A percentile compares a stretch with the other conserved stretches of the same genome.
phyloP scores from a whole-genome alignment of 2,888 invertebrate genomes.

The Eupeodes luniger region DNA sequence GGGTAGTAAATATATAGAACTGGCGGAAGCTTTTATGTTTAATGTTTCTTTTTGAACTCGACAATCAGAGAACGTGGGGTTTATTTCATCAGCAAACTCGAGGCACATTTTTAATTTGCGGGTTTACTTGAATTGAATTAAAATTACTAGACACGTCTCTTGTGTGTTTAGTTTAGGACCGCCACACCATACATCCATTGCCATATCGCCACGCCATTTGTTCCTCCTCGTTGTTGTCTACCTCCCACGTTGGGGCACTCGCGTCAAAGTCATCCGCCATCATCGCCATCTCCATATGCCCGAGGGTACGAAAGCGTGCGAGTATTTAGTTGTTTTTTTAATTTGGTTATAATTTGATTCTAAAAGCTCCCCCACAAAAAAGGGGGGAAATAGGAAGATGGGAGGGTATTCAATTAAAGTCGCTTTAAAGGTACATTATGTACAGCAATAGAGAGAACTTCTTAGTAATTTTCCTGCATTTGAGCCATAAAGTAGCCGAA shows the following conservation, averaged over 20 bases:
- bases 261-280: slow-evolving; percentile 38
- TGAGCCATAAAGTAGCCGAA: slow-evolving; percentile 41
- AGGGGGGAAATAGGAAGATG: slow-evolving; percentile 15
- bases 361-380: slow-evolving; percentile 33
- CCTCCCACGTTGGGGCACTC: slow-evolving; percentile 73
- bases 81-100: slow-evolving; percentile 1
- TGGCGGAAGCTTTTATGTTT: slow-evolving; percentile 75
- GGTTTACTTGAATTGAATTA: slow-evolving; percentile 66
- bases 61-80: slow-evolving; percentile 62
- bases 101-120: slow-evolving; percentile 67
- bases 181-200: background rate
- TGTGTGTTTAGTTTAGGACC: slow-evolving; percentile 7
- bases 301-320: slow-evolving; percentile 6
- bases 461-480: slow-evolving; percentile 54
- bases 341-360: slow-evolving; percentile 38
- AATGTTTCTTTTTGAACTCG: slow-evolving; percentile 37
- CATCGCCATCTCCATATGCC: slow-evolving; percentile 14
- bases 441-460: slow-evolving; percentile 1
- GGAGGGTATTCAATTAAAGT: slow-evolving; percentile 14
- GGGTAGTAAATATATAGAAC: background rate
- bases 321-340: slow-evolving; percentile 41
- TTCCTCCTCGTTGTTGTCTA: slow-evolving; percentile 45
- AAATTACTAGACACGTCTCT: slow-evolving; percentile 74
- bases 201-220: slow-evolving; percentile 26
- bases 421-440: background rate